Percentiles rank a stretch among this genome's conserved stretches.
phyloP scores from a whole-genome alignment of 2,113 vertebrate species.

The Sminthopsis crassicaudata region DNA sequence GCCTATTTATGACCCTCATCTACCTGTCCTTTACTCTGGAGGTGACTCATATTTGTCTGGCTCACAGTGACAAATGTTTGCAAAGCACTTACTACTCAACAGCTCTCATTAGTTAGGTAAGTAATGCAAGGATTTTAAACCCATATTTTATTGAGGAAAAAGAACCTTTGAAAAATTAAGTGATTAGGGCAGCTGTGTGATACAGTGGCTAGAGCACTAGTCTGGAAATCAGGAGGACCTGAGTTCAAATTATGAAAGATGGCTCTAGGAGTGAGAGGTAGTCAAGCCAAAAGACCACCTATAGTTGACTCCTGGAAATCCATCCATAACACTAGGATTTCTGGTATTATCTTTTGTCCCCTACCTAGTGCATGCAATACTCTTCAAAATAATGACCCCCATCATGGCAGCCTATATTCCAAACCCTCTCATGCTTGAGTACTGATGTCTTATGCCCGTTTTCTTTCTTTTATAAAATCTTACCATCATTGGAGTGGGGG shows the following conservation, averaged over 20 bases:
- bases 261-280: slow-evolving; percentile 19
- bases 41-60: background rate
- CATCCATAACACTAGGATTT: background rate
- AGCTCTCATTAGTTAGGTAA: background rate
- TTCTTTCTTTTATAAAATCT: background rate
- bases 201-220: no score
- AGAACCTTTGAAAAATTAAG: background rate
- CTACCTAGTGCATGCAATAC: background rate
- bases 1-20: background rate
- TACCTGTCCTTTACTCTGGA: background rate
- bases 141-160: background rate
- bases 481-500: background rate
- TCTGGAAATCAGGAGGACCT: no score
- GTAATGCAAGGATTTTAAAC: background rate
- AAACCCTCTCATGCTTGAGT: background rate
- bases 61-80: no score
- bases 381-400: background rate
- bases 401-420: background rate
- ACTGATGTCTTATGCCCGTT: background rate
- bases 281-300: background rate
- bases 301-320: background rate
- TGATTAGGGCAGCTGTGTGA: background rate
- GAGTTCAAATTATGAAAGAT: background rate
- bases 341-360: background rate
- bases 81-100: background rate